Base-by-base conservation (phyloP, 2,888 invertebrate species). In the Lycia hirtaria region DNA sequence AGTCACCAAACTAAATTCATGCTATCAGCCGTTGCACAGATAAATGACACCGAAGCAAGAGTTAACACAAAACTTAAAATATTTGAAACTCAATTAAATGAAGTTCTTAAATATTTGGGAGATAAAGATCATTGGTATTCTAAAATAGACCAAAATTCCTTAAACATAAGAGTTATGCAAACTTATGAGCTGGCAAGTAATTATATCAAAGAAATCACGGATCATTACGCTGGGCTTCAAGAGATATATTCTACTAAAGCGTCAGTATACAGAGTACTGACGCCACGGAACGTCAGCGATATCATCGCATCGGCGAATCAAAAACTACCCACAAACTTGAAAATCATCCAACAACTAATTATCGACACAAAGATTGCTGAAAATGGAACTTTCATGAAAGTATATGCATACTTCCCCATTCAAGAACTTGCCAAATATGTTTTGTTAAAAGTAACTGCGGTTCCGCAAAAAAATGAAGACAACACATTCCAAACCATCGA, bases 341-440 rank as follows among this genome's bases (percentile, higher is more conserved):
- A 10, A 14, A 40, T 40, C 3, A 4, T 24, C 4, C 40, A 40
- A 10, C 40, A 40, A 4, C 10, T 24, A 7, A 14, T 40, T 0
- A 24, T 40, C 9, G 40, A 40, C n/a, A 40, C 40, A 0, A 40
- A 24, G 12, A 40, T 24, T 6, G 24, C 12, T 1, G 40, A 40
- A 40, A 40, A 40, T 2, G 3, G n/a, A 24, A 40, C 40, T 5
- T 24, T 24, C 14, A 24, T 40, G 2, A 12, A 40, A 40, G 40
- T 40, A 14, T 24, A 40, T 6, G 40, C 40, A 24, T 40, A 40
- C 9, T 40, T 40, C 14, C 40, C 40, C 9, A 40, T 40, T 22
- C 40, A 40, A 24, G 40, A 40, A 22, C 14, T 40, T 1, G 3
- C 40, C 3, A 40, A 40, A 24, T 40, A 40, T 14, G 24, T 24